phyloP scores from a whole-genome alignment of 2,797 vertebrate species.

The Knipowitschia caucasica region DNA sequence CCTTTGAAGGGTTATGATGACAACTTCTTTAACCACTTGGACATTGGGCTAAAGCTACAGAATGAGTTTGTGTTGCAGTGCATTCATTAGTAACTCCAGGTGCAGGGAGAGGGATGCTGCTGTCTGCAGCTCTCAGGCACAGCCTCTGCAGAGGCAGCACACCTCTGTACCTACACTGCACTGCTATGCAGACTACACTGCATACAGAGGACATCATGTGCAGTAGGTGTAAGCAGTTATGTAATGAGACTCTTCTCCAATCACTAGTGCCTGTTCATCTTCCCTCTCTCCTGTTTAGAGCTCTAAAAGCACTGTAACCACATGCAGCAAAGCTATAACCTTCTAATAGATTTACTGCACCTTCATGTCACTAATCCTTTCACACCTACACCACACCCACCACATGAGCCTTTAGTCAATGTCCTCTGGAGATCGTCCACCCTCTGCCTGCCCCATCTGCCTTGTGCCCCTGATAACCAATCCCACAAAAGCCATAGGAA shows the following conservation, averaged over 20 bases:
- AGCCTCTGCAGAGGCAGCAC: slow-evolving; percentile 62
- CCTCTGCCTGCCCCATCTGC: slow-evolving; percentile 38
- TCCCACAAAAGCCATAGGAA: slow-evolving; percentile 51
- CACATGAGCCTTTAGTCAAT: slow-evolving; percentile 15
- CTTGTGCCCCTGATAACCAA: slow-evolving; percentile 52
- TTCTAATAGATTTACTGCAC: slow-evolving; percentile 36
- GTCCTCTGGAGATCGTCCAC: slow-evolving; percentile 20
- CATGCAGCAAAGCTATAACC: slow-evolving; percentile 50
- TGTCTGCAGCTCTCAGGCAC: slow-evolving; percentile 69
- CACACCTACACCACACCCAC: slow-evolving; percentile 8
- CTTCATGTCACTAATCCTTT: slow-evolving; percentile 13
- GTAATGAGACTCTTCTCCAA: slow-evolving; percentile 9
- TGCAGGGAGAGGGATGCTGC: slow-evolving; percentile 63
- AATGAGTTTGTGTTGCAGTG: slow-evolving; percentile 25
- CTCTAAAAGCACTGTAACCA: slow-evolving; percentile 27
- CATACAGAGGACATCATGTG: slow-evolving; percentile 15
- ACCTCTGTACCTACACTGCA: slow-evolving; percentile 25
- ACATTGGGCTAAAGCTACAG: slow-evolving; percentile 13
- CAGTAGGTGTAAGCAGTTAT: slow-evolving; percentile 15
- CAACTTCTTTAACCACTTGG: slow-evolving; percentile 43
- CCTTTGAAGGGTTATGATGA: slow-evolving; percentile 24
- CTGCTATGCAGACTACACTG: slow-evolving; percentile 10
- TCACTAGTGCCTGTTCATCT: neutral
- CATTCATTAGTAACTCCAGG: slow-evolving; percentile 53
- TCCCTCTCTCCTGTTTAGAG: neutral